A percentile compares a stretch with the other conserved stretches of the same genome.
phyloP scores from a whole-genome alignment of 2,113 vertebrate species.

The Formicarius rufipectus region DNA sequence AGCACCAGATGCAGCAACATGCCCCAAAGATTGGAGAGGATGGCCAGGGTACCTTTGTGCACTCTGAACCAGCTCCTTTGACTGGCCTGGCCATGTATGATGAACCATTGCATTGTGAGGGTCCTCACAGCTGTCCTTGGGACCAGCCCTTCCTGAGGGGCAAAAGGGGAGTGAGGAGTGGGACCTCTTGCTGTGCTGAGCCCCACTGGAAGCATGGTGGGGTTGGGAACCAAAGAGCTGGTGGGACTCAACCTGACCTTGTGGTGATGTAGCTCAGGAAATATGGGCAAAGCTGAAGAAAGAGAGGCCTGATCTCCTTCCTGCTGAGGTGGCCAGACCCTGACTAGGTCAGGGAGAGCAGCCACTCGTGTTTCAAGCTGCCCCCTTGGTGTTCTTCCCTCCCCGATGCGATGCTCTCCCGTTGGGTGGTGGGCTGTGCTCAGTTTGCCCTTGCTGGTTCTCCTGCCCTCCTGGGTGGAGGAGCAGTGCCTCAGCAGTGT shows the following conservation, averaged over 20 bases:
- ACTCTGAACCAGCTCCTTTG: neutral
- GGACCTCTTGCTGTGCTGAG: neutral
- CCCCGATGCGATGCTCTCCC: neutral
- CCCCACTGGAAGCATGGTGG: neutral
- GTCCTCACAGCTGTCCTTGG: neutral
- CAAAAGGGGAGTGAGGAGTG: neutral
- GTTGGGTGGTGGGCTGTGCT: fast-evolving
- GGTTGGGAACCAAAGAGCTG: neutral
- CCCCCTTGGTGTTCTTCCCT: neutral
- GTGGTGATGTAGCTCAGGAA: neutral
- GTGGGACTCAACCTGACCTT: neutral
- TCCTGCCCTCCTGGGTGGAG: neutral
- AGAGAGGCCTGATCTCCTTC: neutral
- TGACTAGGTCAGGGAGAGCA: neutral
- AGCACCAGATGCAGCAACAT: fast-evolving
- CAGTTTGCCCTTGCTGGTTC: neutral
- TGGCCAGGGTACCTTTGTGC: fast-evolving
- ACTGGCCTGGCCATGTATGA: fast-evolving
- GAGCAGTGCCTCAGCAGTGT: neutral
- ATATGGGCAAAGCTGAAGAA: neutral
- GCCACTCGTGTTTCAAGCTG: fast-evolving
- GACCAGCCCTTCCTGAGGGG: neutral
- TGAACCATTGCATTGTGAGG: neutral
- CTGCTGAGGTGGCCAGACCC: neutral
- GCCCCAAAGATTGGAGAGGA: neutral